phyloP scores from a whole-genome alignment of 2,888 invertebrate genomes.

The Oithona nana region DNA sequence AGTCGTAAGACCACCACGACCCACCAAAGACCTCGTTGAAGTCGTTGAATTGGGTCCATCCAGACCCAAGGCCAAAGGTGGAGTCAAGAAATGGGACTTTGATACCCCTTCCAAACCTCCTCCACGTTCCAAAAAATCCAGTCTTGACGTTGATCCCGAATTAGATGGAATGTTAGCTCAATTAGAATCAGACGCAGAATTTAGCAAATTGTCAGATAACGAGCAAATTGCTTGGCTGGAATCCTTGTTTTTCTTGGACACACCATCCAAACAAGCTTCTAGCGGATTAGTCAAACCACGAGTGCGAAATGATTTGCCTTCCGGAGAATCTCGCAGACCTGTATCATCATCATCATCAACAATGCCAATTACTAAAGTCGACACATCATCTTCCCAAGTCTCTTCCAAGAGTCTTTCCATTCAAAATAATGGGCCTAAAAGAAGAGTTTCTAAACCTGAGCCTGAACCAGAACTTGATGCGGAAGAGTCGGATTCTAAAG shows the following conservation, averaged over 20 bases:
- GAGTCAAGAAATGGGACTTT: not conserved
- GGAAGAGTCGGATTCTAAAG: not conserved
- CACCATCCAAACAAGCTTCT: not conserved
- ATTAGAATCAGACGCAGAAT: constrained; percentile 9
- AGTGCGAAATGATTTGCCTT: not conserved
- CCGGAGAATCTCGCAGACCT: not conserved
- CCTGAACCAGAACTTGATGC: not conserved
- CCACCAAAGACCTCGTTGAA: not conserved
- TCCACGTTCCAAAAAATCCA: not conserved
- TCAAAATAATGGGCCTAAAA: not conserved
- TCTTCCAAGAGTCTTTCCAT: not conserved
- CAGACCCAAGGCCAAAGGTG: not conserved
- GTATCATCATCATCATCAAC: not conserved
- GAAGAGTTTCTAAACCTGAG: not conserved
- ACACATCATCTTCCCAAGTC: not conserved
- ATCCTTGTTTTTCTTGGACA: constrained; percentile 13
- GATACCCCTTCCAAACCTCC: not conserved
- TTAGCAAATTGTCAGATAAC: constrained; percentile 6
- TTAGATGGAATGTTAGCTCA: constrained; percentile 5
- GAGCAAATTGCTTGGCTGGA: constrained; percentile 14
- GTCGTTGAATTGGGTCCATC: not conserved
- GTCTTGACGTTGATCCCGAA: not conserved
- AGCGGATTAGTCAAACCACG: not conserved
- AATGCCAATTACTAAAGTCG: not conserved
- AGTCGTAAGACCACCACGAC: no score